Base-by-base conservation (phyloP, 2,797 vertebrate species). In the Mormyrops attenuatus region DNA sequence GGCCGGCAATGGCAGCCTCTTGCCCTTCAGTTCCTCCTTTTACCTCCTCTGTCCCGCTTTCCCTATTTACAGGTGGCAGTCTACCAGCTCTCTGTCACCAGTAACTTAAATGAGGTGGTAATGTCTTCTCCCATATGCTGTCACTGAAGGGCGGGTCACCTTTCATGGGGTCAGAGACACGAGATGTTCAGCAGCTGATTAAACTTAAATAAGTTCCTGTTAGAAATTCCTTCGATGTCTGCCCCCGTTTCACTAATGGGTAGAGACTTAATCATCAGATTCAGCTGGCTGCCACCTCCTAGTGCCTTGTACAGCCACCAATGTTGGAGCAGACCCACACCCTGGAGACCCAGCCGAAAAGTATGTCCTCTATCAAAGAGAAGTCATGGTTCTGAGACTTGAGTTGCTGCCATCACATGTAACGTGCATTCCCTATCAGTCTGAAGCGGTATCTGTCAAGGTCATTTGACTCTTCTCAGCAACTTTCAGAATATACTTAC, bases 141-240 rank as follows among this genome's bases (percentile, higher is more conserved):
- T 95, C 95, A 96, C 93, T 95, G 94, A 96, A 95, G 92, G 95
- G 94, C 93, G 91, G 92, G 91, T 94, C 95, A 95, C 93, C 95
- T 94, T 95, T 96, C 94, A 96, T 94, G 94, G 95, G 95, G 96
- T 95, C 94, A 96, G 93, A 96, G 93, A 95, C 94, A 95, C 93
- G 94, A 93, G 93, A 94, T 95, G 93, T 91, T 94, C 92, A 92
- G 91, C 90, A 95, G 94, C 95, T 94, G 94, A 97, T 96, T 96
- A 95, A 96, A 97, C 96, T 97, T 96, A 96, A 97, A 97, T 95
- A 95, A 93, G 92, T 96, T 96, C 94, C 95, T 95, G 90, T 66
- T 9, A 86, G 15, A 89, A 87, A 88, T 89, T 86, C 50, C 3
- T 89, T 92, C 95, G 95, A 95, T 93, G 93, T 92, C 94, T 96